Evolutionary conservation across 2,888 invertebrate genomes (phyloP).

Genomic region (Chorisops tibialis): DNA sequence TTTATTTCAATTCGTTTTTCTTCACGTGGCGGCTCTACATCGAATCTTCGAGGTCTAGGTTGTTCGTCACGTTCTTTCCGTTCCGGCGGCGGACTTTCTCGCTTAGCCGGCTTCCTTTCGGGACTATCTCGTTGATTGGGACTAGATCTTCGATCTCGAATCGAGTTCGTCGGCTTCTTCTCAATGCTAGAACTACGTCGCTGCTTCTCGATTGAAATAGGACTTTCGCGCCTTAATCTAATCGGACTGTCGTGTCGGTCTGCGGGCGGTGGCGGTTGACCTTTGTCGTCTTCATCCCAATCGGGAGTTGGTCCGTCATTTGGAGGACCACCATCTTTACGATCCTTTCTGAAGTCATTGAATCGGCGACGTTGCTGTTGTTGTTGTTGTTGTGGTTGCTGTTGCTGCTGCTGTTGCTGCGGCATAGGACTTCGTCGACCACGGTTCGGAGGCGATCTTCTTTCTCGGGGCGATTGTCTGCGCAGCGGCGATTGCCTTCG

Average conservation of each 20-base stretch:
- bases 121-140: slow-evolving; percentile 33
- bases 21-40: slow-evolving; percentile 9
- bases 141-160: slow-evolving; percentile 35
- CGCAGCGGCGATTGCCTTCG: slow-evolving; percentile 25
- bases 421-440: slow-evolving; percentile 28
- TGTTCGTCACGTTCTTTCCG: slow-evolving; percentile 15
- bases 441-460: slow-evolving; percentile 9
- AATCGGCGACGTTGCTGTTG: slow-evolving; percentile 20
- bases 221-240: not conserved
- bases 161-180: slow-evolving; percentile 18
- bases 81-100: slow-evolving; percentile 18
- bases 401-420: slow-evolving; percentile 1
- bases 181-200: slow-evolving; percentile 20
- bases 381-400: no score
- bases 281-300: slow-evolving; percentile 36
- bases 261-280: not conserved
- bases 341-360: slow-evolving; percentile 20
- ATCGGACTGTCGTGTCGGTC: not conserved
- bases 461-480: slow-evolving; percentile 22
- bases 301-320: slow-evolving; percentile 38
- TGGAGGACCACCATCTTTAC: not conserved
- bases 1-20: slow-evolving; percentile 29
- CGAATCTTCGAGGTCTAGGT: slow-evolving; percentile 9
- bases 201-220: slow-evolving; percentile 30
- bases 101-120: slow-evolving; percentile 27